phyloP scores from a whole-genome alignment of 1,140 invertebrate species.

The Meteorus sp. region DNA sequence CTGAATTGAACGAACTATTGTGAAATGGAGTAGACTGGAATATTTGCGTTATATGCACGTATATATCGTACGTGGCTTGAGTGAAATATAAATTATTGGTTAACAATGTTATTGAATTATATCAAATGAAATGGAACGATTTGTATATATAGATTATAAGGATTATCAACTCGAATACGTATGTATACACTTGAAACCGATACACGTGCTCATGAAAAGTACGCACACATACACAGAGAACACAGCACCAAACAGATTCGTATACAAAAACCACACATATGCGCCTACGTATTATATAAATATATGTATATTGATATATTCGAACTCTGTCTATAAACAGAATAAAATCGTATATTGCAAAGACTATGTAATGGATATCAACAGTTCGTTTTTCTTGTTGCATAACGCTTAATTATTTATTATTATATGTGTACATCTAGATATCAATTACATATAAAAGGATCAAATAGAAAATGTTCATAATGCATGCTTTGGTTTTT shows the following conservation, averaged over 20 bases:
- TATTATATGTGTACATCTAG: no score
- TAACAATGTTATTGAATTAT: constrained; percentile 55
- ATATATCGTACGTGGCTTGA: no score
- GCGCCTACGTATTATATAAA: constrained; percentile 31
- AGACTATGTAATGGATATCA: constrained; percentile 9
- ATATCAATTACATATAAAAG: no score
- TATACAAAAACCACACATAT: no score
- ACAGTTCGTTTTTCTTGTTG: no score
- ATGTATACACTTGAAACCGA: constrained; percentile 31
- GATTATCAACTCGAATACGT: constrained; percentile 26
- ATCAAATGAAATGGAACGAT: constrained; percentile 35
- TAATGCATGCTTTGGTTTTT: no score
- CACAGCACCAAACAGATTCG: no score
- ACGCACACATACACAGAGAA: constrained; percentile 27
- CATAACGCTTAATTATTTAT: no score
- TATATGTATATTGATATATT: constrained; percentile 47
- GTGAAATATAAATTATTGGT: constrained; percentile 51
- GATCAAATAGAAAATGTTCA: no score
- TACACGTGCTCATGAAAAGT: constrained; percentile 13
- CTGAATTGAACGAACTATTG: neutral
- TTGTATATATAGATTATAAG: constrained; percentile 50
- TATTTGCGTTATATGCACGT: constrained; percentile 1
- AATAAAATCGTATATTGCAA: constrained; percentile 51
- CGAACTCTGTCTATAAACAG: constrained; percentile 47
- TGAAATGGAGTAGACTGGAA: constrained; percentile 2